Conservation (phyloP, 2,888 invertebrate species). For the Stenoptilia bipunctidactyla region DNA sequence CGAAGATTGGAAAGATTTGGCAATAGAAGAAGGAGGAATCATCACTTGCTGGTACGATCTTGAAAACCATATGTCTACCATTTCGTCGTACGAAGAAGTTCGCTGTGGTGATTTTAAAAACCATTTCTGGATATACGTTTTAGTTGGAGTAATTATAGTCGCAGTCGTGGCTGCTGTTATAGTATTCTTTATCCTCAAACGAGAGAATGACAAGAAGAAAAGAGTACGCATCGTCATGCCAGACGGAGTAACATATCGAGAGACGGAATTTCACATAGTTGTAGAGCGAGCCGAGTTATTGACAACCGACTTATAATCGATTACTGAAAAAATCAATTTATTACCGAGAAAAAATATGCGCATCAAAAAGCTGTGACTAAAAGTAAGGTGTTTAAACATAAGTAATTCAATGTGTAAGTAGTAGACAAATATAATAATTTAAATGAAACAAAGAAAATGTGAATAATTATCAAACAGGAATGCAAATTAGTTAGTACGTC, state of each 20-base stretch:
- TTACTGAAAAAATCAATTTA: no score
- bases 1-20: conserved; percentile 41
- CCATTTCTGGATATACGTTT: conserved; percentile 56
- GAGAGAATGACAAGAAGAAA: conserved; percentile 69
- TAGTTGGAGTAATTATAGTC: conserved; percentile 57
- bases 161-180: conserved; percentile 56
- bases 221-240: conserved; percentile 81
- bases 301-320: conserved; percentile 78
- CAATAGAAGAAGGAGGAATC: conserved; percentile 43
- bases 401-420: no score
- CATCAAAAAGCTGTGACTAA: conserved; percentile 13
- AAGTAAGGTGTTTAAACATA: no score
- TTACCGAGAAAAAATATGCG: conserved; percentile 20
- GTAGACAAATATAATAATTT: no score
- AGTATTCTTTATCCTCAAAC: conserved; percentile 50
- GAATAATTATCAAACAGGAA: no score
- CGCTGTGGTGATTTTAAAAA: conserved; percentile 55
- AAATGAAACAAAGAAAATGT: no score
- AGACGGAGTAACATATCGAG: conserved; percentile 84
- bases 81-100: conserved; percentile 48
- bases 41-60: conserved; percentile 52
- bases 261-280: conserved; percentile 89
- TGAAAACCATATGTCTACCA: conserved; percentile 42
- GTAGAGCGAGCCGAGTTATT: conserved; percentile 86
- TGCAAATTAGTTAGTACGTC: no score